phyloP scores from a whole-genome alignment of 23 tunicate species.

The Halocynthia roretzi region DNA sequence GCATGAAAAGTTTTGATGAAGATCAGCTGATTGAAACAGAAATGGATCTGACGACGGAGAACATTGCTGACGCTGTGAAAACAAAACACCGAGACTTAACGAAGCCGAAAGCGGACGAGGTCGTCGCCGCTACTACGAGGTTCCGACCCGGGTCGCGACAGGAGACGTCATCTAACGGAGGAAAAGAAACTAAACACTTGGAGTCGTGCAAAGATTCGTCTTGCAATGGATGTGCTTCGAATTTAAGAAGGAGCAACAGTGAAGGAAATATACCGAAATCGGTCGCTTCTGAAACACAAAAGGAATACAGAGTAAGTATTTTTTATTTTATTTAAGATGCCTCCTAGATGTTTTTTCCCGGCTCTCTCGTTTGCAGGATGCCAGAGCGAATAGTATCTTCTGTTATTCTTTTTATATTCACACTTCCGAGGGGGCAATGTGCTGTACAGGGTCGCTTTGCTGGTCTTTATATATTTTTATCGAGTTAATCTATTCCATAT shows the following conservation, averaged over 20 bases:
- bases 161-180: conserved; percentile 5
- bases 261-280: conserved; percentile 64
- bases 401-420: background rate
- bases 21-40: background rate
- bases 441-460: no score
- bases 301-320: conserved; percentile 56
- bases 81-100: background rate
- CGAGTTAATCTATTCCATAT: background rate
- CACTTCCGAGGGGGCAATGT: no score
- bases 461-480: background rate
- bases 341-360: background rate
- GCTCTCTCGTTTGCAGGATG: background rate
- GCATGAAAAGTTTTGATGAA: background rate
- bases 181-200: background rate
- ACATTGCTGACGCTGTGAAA: background rate
- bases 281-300: conserved; percentile 45
- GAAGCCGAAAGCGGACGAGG: background rate
- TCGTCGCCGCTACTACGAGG: no score
- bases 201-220: conserved; percentile 6
- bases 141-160: conserved; percentile 20
- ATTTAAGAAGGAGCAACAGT: conserved; percentile 60
- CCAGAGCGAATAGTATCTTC: background rate
- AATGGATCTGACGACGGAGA: background rate
- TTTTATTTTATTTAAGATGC: background rate
- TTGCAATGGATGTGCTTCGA: conserved; percentile 8